Percentiles rank a stretch among this genome's conserved stretches.
Conservation (phyloP, 2,888 invertebrate species). For the Acanthopleura granulata region DNA sequence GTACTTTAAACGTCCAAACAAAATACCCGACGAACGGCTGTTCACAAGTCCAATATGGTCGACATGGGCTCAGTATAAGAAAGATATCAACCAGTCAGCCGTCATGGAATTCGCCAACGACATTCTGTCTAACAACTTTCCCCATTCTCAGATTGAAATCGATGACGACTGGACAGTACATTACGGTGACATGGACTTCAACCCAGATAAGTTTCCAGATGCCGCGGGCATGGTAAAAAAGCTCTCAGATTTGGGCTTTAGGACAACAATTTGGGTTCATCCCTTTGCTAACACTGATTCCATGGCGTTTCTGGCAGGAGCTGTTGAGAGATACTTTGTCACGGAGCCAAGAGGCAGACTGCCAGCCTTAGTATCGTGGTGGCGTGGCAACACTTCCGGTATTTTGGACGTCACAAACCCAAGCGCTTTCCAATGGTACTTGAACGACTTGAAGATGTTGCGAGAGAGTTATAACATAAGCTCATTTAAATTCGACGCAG, state of each 20-base stretch:
- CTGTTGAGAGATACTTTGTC: conserved; percentile 74
- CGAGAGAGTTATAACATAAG: conserved; percentile 80
- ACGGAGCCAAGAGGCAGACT: conserved; percentile 44
- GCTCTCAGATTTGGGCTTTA: conserved; percentile 76
- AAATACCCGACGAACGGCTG: conserved; percentile 79
- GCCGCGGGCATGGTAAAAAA: conserved; percentile 76
- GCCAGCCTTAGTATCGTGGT: conserved; percentile 77
- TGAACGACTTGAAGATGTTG: conserved; percentile 78
- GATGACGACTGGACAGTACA: conserved; percentile 88
- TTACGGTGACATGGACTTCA: conserved; percentile 85
- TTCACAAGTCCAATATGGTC: conserved; percentile 88
- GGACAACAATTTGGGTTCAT: conserved; percentile 81
- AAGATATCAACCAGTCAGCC: conserved; percentile 76
- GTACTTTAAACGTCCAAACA: conserved; percentile 76
- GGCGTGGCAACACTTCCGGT: conserved; percentile 79
- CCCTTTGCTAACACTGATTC: conserved; percentile 79
- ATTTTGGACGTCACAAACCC: conserved; percentile 93
- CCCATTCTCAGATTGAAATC: conserved; percentile 76
- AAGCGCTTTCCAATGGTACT: conserved; percentile 82
- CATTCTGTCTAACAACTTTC: conserved; percentile 46
- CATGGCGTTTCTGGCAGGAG: conserved; percentile 83
- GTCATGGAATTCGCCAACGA: conserved; percentile 52
- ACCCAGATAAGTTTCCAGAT: conserved; percentile 79
- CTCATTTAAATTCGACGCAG: conserved; percentile 91
- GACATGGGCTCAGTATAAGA: conserved; percentile 86